Conservation (phyloP, 2,888 invertebrate genomes). For the Biston betularia region DNA sequence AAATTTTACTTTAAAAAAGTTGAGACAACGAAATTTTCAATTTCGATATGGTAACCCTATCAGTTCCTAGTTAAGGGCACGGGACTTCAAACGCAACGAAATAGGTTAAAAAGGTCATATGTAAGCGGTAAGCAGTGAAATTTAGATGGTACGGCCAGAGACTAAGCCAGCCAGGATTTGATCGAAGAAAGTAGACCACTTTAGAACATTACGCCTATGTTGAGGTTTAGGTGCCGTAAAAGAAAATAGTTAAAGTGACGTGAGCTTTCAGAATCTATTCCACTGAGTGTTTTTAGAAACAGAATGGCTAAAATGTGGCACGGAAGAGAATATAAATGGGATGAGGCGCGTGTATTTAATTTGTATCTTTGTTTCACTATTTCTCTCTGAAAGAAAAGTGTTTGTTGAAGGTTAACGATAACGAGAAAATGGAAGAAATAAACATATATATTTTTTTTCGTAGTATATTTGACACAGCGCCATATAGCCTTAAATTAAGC, state of each 20-base stretch:
- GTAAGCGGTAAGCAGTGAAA: conserved; percentile 41
- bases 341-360: background rate
- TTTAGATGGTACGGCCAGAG: conserved; percentile 30
- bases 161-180: conserved; percentile 28
- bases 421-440: background rate
- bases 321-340: conserved; percentile 7
- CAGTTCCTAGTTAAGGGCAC: conserved; percentile 10
- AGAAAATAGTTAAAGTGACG: conserved; percentile 22
- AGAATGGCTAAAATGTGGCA: conserved; percentile 2
- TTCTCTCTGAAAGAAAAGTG: background rate
- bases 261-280: conserved; percentile 9
- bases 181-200: conserved; percentile 34
- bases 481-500: too few relatives aligned
- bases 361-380: background rate
- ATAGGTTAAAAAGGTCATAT: conserved; percentile 46
- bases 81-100: conserved; percentile 33
- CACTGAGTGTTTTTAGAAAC: conserved; percentile 27
- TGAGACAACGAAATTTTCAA: too few relatives aligned
- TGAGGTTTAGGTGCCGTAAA: conserved; percentile 31
- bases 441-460: background rate
- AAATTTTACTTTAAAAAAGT: too few relatives aligned
- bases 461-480: too few relatives aligned
- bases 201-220: conserved; percentile 27
- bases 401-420: background rate
- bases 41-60: background rate